Evolutionary conservation across 2,797 vertebrate species (phyloP).

Genomic region (Coracias cyanogaster): DNA sequence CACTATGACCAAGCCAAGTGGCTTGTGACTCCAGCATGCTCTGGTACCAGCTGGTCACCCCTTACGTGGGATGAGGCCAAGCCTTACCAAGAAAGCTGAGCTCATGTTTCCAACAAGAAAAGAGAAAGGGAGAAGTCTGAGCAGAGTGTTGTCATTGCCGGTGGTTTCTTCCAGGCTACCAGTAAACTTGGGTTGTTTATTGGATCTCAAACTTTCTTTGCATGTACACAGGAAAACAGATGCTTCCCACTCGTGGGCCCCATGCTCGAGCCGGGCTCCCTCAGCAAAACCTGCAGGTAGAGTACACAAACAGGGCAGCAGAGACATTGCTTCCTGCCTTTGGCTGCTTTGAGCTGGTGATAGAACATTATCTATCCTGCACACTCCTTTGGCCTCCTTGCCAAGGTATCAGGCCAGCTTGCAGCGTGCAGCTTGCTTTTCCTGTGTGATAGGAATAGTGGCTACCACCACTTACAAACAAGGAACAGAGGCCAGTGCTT

Average conservation of each 20-base stretch:
- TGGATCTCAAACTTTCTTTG: conserved; percentile 12
- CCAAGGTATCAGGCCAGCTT: neutral
- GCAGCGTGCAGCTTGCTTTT: neutral
- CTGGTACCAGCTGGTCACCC: neutral
- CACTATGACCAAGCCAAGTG: neutral
- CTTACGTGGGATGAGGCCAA: rapidly evolving
- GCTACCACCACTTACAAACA: neutral
- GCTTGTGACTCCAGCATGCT: neutral
- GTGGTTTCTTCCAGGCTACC: neutral
- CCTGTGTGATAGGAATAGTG: neutral
- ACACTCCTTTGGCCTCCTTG: conserved; percentile 3
- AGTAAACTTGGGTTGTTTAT: conserved; percentile 36
- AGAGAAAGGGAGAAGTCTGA: neutral
- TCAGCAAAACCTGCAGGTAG: neutral
- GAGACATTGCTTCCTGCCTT: conserved; percentile 14
- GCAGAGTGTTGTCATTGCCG: rapidly evolving
- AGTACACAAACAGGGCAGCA: neutral
- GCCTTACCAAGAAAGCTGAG: neutral
- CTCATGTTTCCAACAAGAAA: neutral
- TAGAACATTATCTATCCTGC: neutral
- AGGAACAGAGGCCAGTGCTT: neutral
- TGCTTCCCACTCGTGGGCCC: neutral
- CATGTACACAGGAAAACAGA: conserved; percentile 66
- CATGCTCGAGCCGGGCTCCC: neutral
- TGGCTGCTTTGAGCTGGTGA: neutral